These are phyloP conservation scores for Leucoraja erinaceus DNA, from an alignment of 2,113 vertebrate species.

Conservation along the genomic window DNA sequence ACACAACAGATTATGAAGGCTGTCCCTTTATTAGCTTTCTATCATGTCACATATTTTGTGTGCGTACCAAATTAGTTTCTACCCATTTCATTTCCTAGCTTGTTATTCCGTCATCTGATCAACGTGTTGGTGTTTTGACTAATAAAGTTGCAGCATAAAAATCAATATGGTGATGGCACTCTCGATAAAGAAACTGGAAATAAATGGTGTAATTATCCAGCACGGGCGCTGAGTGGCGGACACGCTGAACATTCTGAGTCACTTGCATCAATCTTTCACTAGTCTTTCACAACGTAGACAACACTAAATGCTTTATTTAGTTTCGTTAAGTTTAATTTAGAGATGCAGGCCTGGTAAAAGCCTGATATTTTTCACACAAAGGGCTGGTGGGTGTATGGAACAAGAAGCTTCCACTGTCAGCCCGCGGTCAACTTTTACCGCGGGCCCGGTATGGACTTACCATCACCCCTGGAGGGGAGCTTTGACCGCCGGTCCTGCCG, in stretches of 20 bases:
- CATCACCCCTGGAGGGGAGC: too few species aligned
- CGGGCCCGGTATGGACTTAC: too few species aligned
- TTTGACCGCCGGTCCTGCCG: too few species aligned
- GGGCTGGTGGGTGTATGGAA: too few species aligned
- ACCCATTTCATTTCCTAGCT: not conserved
- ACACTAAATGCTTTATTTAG: constrained; percentile 36
- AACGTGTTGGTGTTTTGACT: not conserved
- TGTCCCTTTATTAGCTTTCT: not conserved
- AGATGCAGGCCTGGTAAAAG: too few species aligned
- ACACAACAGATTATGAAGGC: not conserved
- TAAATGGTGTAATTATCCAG: constrained; percentile 56
- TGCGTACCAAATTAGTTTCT: not conserved
- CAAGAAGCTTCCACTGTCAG: too few species aligned
- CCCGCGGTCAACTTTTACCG: too few species aligned
- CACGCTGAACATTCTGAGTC: constrained; percentile 48
- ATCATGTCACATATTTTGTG: not conserved
- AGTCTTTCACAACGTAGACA: constrained; percentile 53
- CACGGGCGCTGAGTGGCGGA: constrained; percentile 48
- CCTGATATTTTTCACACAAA: constrained; percentile 42
- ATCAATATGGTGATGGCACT: not conserved
- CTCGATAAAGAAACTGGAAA: constrained; percentile 38
- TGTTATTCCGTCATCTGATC: not conserved
- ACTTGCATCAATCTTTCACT: constrained; percentile 67
- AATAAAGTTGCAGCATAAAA: not conserved
- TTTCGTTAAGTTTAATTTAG: too few species aligned